Conservation (phyloP, 2,113 vertebrate species). For the Ctenodactylus gundi region DNA sequence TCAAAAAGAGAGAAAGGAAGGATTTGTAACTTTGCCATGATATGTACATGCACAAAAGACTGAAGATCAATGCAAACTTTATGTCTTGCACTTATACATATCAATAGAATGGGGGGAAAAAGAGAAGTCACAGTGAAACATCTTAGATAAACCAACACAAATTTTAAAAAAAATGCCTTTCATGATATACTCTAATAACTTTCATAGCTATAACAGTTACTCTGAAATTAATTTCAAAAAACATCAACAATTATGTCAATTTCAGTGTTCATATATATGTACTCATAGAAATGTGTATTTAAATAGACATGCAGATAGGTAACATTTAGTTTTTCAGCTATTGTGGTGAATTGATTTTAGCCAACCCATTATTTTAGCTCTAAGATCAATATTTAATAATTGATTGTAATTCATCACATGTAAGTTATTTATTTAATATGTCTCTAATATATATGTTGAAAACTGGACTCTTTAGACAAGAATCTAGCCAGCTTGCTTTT, state of each 20-base stretch:
- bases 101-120: no score
- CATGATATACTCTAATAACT: background rate
- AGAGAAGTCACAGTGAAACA: no score
- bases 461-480: background rate
- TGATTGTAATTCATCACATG: background rate
- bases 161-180: no score
- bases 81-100: no score
- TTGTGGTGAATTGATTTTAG: slow-evolving; percentile 21
- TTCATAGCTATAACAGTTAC: background rate
- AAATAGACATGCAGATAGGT: background rate
- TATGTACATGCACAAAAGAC: no score
- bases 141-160: no score
- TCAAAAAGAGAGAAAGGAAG: no score
- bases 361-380: background rate
- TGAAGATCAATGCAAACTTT: no score
- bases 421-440: background rate
- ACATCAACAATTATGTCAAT: background rate
- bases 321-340: background rate
- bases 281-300: background rate
- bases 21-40: no score
- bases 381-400: background rate
- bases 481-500: background rate
- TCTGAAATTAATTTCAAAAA: background rate
- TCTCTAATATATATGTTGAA: no score
- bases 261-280: background rate